A percentile compares a stretch with the other conserved stretches of the same genome.
These are phyloP conservation scores for Drosophila fuyamai DNA, from an alignment of 1,140 invertebrate species.

Conservation along the genomic window DNA sequence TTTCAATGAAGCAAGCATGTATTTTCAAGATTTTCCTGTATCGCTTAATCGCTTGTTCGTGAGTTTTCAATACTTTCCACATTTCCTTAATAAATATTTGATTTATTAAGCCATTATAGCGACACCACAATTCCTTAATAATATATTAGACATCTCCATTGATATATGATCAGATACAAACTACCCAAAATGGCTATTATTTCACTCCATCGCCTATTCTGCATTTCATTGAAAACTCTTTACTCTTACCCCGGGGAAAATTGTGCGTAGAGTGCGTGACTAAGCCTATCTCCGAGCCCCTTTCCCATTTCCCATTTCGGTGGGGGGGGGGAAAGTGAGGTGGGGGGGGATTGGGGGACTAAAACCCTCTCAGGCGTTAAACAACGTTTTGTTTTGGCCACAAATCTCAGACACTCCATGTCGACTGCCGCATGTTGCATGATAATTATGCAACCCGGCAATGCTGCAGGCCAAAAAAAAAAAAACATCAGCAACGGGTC, in stretches of 20 bases:
- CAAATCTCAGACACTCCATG: slow-evolving; percentile 58
- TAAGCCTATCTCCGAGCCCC: slow-evolving; percentile 17
- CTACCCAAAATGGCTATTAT: background rate
- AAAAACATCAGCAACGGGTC: slow-evolving; percentile 35
- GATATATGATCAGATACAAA: background rate
- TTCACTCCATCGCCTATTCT: background rate
- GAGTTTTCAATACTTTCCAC: background rate
- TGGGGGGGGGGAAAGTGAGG: background rate
- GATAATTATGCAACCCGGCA: slow-evolving; percentile 75
- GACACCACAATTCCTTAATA: background rate
- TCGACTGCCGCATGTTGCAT: slow-evolving; percentile 68
- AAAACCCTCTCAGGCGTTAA: slow-evolving; percentile 50
- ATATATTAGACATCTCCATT: background rate
- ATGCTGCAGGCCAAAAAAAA: slow-evolving; percentile 47
- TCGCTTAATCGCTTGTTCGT: background rate
- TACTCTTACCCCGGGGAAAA: slow-evolving; percentile 14
- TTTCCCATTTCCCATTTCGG: background rate
- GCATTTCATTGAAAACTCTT: slow-evolving; percentile 16
- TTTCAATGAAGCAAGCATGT: background rate
- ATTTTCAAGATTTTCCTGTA: background rate
- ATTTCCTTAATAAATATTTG: background rate
- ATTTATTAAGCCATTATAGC: background rate
- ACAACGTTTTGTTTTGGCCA: slow-evolving; percentile 67
- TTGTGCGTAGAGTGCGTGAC: slow-evolving; percentile 71
- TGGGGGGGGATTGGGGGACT: background rate